Evolutionary conservation across 2,888 invertebrate species (phyloP), one percentile per base, ranked within the genome.

Genomic region (Dichetophora obliterata): DNA sequence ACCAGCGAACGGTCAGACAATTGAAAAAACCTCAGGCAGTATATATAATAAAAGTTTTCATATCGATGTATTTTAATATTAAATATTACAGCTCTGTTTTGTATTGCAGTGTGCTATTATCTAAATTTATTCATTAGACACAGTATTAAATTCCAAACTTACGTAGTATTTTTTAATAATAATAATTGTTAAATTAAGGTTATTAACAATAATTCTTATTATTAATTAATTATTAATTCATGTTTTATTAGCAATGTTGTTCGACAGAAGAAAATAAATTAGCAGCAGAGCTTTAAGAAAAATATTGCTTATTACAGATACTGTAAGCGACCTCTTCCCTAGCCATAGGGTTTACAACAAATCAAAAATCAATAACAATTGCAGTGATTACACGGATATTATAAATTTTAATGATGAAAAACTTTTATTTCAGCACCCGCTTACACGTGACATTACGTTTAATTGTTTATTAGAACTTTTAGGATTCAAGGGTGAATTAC

Each of bases 231-330:
- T n/a, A n/a, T n/a, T n/a, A n/a, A 68, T 11, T 52, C 52, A 11
- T 70, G 70, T 70, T 6, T 22, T 54, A 34, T 27, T 70, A 70
- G 19, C 52, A 52, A 70, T 52, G 59, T 59, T 71, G 54, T 57
- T 71, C 24, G 50, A 52, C n/a, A 43, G 0, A n/a, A 71, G 71
- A 24, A 71, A 71, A 31, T 37, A 54, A 34, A 52, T 71, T n/a
- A 37, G 57, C 54, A 27, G 27, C 19, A 19, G 37, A n/a, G 37
- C 71, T 57, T 34, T 37, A 71, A 71, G 34, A 69, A 71, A 57
- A 19, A 19, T 71, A 37, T 57, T 57, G 27, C 34, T 22, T 71
- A 71, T 71, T 43, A 37, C 9, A 37, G 50, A 71, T 57, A 57
- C 50, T 31, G 3, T 31, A 71, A 34, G 19, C 31, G 37, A 57